phyloP scores from a whole-genome alignment of 2,888 invertebrate genomes.

The Lymantria monacha region DNA sequence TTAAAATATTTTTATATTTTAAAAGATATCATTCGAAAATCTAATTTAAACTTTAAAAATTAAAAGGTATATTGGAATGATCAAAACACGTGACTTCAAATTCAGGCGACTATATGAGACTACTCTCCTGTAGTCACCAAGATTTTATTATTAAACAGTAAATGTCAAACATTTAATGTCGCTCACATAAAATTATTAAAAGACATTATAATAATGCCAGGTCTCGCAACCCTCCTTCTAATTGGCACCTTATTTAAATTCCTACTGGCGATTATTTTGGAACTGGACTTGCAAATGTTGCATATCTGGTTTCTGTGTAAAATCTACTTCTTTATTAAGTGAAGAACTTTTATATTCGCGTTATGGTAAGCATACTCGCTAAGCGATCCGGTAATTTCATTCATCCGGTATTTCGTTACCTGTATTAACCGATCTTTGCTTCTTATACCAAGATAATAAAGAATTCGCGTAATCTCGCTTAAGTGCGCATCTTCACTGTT shows the following conservation, averaged over 20 bases:
- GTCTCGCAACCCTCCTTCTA: constrained; percentile 57
- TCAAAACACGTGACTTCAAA: background rate
- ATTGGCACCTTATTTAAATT: constrained; percentile 77
- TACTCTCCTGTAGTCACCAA: constrained; percentile 22
- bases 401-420: constrained; percentile 58
- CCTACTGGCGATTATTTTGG: constrained; percentile 64
- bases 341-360: constrained; percentile 60
- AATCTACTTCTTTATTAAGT: constrained; percentile 72
- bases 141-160: constrained; percentile 57
- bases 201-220: constrained; percentile 54
- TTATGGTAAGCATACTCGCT: constrained; percentile 63
- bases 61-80: constrained; percentile 1
- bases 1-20: no score
- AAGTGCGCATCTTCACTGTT: constrained; percentile 48
- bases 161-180: constrained; percentile 56
- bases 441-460: constrained; percentile 38
- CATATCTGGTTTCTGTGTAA: constrained; percentile 64
- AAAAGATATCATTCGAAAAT: background rate
- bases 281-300: constrained; percentile 54
- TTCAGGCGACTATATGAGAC: constrained; percentile 10
- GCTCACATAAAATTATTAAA: constrained; percentile 59
- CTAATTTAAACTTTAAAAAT: background rate
- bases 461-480: constrained; percentile 47
- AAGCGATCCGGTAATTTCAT: constrained; percentile 61
- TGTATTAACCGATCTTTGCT: constrained; percentile 44